Conservation (phyloP, 2,888 invertebrate species). For the Vesta saturnalis region DNA sequence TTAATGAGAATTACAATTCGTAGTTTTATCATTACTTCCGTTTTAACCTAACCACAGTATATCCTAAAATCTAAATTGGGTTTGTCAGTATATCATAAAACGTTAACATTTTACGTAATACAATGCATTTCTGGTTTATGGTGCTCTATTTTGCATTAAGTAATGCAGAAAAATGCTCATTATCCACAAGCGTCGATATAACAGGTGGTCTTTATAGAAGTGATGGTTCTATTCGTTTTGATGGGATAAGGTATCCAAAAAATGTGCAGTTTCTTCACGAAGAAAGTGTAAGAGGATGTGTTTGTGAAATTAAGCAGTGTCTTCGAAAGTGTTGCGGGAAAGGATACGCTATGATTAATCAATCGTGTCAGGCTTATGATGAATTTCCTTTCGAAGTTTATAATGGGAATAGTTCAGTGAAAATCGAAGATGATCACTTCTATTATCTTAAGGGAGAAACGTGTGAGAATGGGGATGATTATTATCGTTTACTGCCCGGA, state of each 20-base stretch:
- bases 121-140: neutral
- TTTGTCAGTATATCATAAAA: too few species aligned
- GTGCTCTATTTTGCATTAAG: neutral
- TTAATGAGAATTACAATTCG: too few species aligned
- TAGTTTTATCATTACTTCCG: too few species aligned
- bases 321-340: neutral
- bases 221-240: neutral
- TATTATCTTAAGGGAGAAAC: neutral
- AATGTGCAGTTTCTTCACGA: neutral
- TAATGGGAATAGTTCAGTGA: neutral
- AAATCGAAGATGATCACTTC: slow-evolving; percentile 1
- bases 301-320: neutral
- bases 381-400: neutral
- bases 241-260: neutral
- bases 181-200: neutral
- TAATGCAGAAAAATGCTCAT: neutral
- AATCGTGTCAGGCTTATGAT: neutral
- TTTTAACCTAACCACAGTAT: too few species aligned
- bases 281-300: neutral
- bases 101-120: neutral
- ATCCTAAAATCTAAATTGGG: too few species aligned
- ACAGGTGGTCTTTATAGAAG: neutral
- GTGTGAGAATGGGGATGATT: neutral
- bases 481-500: neutral
- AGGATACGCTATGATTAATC: neutral